Percentiles rank a stretch among this genome's conserved stretches.
phyloP scores from a whole-genome alignment of 2,113 vertebrate genomes.

The Macrotis lagotis region DNA sequence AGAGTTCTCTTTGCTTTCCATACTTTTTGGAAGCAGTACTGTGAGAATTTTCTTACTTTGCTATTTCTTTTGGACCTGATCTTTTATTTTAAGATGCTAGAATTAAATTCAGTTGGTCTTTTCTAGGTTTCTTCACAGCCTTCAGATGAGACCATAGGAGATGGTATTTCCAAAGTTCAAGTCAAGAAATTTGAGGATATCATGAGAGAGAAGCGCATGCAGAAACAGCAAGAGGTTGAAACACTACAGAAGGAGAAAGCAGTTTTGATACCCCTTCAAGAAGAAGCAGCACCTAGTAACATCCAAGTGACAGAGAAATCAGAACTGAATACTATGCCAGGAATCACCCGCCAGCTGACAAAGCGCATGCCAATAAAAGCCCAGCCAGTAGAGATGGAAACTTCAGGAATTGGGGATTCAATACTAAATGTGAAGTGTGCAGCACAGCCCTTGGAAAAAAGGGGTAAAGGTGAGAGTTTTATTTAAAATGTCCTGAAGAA shows the following conservation, averaged over 20 bases:
- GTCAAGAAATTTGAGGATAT: conserved; percentile 93
- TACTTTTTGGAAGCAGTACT: neutral
- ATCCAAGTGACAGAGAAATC: conserved; percentile 38
- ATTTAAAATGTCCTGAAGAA: neutral
- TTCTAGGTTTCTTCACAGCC: conserved; percentile 41
- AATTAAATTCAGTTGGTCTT: conserved; percentile 10
- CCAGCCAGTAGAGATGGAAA: conserved; percentile 58
- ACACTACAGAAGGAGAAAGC: conserved; percentile 60
- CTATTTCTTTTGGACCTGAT: neutral
- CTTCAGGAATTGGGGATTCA: conserved; percentile 58
- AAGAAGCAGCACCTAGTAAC: conserved; percentile 44
- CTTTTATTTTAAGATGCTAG: neutral
- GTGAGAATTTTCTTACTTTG: neutral
- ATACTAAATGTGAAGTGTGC: conserved; percentile 66
- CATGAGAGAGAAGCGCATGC: conserved; percentile 87
- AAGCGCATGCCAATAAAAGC: conserved; percentile 60
- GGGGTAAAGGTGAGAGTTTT: conserved; percentile 69
- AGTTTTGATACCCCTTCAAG: conserved; percentile 26
- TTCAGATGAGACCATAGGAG: conserved; percentile 58
- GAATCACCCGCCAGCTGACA: neutral
- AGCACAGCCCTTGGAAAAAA: conserved; percentile 70
- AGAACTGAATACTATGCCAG: neutral
- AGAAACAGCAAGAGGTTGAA: conserved; percentile 84
- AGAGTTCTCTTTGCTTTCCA: neutral
- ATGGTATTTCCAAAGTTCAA: conserved; percentile 77